A percentile compares a stretch with the other conserved stretches of the same genome.
Evolutionary conservation across 2,888 invertebrate species (phyloP).

Genomic region (Rhogogaster chlorosoma): DNA sequence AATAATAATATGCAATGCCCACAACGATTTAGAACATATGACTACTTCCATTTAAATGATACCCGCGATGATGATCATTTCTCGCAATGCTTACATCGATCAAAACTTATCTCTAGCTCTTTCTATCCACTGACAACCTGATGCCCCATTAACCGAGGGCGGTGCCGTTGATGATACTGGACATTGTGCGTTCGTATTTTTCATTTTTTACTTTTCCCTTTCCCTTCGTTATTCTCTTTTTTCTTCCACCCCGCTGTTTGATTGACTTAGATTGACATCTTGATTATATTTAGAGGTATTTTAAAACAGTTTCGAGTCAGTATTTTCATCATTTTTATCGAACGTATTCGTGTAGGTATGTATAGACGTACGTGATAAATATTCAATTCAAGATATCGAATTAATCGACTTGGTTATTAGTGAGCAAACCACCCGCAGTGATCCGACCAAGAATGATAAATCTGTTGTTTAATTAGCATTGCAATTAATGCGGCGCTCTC

Average conservation of each 20-base stretch:
- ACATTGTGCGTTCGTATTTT: not conserved
- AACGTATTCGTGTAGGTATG: not conserved
- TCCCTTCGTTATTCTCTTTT: not conserved
- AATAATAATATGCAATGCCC: slow-evolving; percentile 58
- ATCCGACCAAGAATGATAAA: slow-evolving; percentile 55
- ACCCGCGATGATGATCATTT: slow-evolving; percentile 49
- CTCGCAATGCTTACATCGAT: slow-evolving; percentile 57
- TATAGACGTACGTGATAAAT: not conserved
- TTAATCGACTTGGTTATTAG: slow-evolving; percentile 54
- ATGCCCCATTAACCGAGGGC: slow-evolving; percentile 51
- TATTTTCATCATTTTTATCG: not conserved
- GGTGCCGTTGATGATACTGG: slow-evolving; percentile 1
- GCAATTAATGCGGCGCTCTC: slow-evolving; percentile 53
- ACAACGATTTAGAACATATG: slow-evolving; percentile 53
- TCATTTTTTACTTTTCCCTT: not conserved
- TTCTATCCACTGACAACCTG: slow-evolving; percentile 57
- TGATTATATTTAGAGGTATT: not conserved
- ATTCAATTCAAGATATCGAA: slow-evolving; percentile 51
- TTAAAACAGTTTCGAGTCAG: not conserved
- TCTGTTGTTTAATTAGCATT: slow-evolving; percentile 59
- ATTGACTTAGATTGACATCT: slow-evolving; percentile 35
- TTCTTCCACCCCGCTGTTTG: slow-evolving; percentile 5
- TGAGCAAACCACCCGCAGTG: slow-evolving; percentile 57
- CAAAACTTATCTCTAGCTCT: slow-evolving; percentile 53
- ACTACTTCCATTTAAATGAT: slow-evolving; percentile 61